These are phyloP conservation scores for Sinohyriopsis cumingii DNA, from an alignment of 2,888 invertebrate species.

Conservation along the genomic window DNA sequence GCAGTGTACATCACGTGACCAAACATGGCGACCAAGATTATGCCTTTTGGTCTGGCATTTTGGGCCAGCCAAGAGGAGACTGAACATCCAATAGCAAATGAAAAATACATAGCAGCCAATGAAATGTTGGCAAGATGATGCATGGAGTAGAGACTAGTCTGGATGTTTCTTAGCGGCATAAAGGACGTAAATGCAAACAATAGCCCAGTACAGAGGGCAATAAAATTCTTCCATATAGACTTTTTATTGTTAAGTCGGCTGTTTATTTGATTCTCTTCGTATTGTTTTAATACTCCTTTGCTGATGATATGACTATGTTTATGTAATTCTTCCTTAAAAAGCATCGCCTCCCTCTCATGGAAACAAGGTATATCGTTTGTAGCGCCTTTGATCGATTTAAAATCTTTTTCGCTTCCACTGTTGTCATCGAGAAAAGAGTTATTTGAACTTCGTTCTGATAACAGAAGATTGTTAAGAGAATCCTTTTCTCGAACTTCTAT, in stretches of 20 bases:
- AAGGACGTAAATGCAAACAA: constrained; percentile 52
- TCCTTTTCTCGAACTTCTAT: no score
- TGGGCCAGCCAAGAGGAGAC: constrained; percentile 52
- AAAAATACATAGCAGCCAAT: constrained; percentile 55
- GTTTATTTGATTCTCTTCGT: constrained; percentile 23
- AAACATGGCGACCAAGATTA: constrained; percentile 55
- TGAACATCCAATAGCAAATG: constrained; percentile 57
- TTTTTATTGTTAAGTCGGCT: constrained; percentile 37
- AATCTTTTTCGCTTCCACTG: no score
- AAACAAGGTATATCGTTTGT: no score
- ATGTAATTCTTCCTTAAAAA: constrained; percentile 33
- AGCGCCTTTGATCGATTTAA: no score
- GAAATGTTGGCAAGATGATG: constrained; percentile 55
- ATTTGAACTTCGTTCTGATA: no score
- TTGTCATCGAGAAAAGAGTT: no score
- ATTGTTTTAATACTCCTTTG: constrained; percentile 23
- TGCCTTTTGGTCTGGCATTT: constrained; percentile 55
- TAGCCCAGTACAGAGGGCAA: constrained; percentile 43
- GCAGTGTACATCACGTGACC: constrained; percentile 60
- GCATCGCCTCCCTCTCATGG: neutral
- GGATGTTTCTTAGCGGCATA: constrained; percentile 54
- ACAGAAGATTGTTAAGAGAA: no score
- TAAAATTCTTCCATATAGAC: constrained; percentile 50
- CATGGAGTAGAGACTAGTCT: constrained; percentile 52
- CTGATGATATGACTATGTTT: constrained; percentile 30